Evolutionary conservation across 2,888 invertebrate genomes (phyloP).

Genomic region (Tachina grossa): DNA sequence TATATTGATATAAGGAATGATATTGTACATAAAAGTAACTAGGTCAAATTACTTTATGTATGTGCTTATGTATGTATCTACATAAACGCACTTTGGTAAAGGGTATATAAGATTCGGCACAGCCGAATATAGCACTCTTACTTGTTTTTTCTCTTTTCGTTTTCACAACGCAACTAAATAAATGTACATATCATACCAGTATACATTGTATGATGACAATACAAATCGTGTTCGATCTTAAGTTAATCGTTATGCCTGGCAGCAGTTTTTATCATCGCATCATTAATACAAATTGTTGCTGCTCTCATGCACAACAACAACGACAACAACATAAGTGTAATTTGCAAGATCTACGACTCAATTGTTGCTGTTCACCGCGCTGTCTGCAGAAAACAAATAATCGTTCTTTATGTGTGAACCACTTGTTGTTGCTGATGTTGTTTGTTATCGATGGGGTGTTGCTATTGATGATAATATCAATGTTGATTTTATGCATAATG

Average conservation of each 20-base stretch:
- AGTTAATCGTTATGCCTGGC: constrained; percentile 39
- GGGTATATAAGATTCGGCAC: no score
- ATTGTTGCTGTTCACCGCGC: constrained; percentile 44
- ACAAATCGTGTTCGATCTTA: constrained; percentile 41
- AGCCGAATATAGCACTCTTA: no score
- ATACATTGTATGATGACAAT: constrained; percentile 46
- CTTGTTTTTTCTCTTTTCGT: background rate
- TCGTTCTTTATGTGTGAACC: constrained; percentile 44
- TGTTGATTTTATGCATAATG: constrained; percentile 13
- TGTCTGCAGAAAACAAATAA: constrained; percentile 32
- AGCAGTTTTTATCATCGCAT: constrained; percentile 51
- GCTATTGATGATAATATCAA: constrained; percentile 14
- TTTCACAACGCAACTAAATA: background rate
- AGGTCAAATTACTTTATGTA: no score
- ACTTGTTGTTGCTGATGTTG: constrained; percentile 44
- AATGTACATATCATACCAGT: background rate
- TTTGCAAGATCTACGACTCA: constrained; percentile 37
- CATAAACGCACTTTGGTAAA: no score
- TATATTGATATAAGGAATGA: no score
- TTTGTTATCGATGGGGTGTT: constrained; percentile 7
- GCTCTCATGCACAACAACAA: constrained; percentile 20
- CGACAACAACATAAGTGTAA: constrained; percentile 8
- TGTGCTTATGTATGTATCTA: no score
- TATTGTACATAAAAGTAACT: no score
- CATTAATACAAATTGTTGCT: constrained; percentile 49